A percentile compares a stretch with the other conserved stretches of the same genome.
phyloP scores from a whole-genome alignment of 2,888 invertebrate species.

The Amphipyra berbera region DNA sequence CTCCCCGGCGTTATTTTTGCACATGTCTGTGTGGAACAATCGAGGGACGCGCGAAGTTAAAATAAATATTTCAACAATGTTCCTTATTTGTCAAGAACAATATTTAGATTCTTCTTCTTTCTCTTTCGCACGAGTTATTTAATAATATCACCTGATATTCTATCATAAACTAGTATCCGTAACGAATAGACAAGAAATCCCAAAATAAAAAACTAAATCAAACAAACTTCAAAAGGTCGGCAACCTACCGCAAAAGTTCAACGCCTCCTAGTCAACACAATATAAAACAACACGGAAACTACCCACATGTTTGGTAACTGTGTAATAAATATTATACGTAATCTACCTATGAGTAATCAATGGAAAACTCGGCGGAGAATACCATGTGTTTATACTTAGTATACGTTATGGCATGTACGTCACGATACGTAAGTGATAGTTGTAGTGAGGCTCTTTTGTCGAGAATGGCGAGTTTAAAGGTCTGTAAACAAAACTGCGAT shows the following conservation, averaged over 20 bases:
- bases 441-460: neutral
- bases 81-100: no score
- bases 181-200: neutral
- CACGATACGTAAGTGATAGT: neutral
- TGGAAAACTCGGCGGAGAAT: constrained; percentile 18
- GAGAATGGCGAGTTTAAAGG: neutral
- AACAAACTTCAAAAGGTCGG: constrained; percentile 6
- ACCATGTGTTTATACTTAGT: constrained; percentile 1
- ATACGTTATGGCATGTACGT: constrained; percentile 5
- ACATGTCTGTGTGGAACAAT: no score
- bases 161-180: no score
- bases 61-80: no score
- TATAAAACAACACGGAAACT: constrained; percentile 16
- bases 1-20: no score
- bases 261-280: constrained; percentile 7
- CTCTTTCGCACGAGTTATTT: no score
- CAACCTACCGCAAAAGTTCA: constrained; percentile 8
- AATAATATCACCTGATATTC: no score
- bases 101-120: no score
- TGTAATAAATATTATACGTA: constrained; percentile 15
- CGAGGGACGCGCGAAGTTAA: no score
- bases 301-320: constrained; percentile 1
- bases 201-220: neutral
- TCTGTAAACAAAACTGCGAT: no score
- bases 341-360: constrained; percentile 28